phyloP scores from a whole-genome alignment of 92 coral and sea anemone species.

The Pocillopora grandis region DNA sequence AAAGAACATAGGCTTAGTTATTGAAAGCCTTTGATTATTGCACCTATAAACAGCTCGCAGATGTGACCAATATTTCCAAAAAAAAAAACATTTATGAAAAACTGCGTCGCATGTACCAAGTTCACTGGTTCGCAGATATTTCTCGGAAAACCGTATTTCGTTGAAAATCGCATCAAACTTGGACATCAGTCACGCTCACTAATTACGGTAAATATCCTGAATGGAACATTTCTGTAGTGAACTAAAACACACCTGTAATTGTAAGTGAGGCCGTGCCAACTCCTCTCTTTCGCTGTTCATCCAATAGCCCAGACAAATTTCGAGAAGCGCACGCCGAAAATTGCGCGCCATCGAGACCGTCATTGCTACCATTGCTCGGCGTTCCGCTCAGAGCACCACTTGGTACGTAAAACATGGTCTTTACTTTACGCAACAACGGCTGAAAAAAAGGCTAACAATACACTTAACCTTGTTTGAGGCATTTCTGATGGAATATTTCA shows the following conservation, averaged over 20 bases:
- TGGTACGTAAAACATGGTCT: conserved; percentile 72
- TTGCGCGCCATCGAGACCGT: conserved; percentile 25
- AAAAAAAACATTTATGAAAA: too few species aligned
- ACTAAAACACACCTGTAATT: conserved; percentile 56
- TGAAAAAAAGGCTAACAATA: neutral
- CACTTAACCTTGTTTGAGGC: neutral
- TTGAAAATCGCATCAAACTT: too few species aligned
- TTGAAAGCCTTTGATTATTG: too few species aligned
- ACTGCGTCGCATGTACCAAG: too few species aligned
- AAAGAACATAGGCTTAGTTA: too few species aligned
- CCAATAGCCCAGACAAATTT: conserved; percentile 69
- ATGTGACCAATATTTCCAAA: too few species aligned
- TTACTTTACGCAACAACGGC: neutral
- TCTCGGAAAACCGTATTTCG: too few species aligned
- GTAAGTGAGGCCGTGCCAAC: conserved; percentile 65
- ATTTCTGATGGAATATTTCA: conserved; percentile 8
- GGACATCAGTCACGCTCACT: neutral
- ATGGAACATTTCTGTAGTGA: neutral
- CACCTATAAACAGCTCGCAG: too few species aligned
- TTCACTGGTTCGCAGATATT: too few species aligned
- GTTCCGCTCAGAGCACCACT: conserved; percentile 48
- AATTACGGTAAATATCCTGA: neutral
- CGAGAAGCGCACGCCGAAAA: conserved; percentile 36
- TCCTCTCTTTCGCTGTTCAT: conserved; percentile 78
- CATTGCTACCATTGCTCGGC: conserved; percentile 35